Evolutionary conservation across 2,113 vertebrate species (phyloP), one percentile per base, ranked within the genome.

Genomic region (Engraulis encrasicolus): DNA sequence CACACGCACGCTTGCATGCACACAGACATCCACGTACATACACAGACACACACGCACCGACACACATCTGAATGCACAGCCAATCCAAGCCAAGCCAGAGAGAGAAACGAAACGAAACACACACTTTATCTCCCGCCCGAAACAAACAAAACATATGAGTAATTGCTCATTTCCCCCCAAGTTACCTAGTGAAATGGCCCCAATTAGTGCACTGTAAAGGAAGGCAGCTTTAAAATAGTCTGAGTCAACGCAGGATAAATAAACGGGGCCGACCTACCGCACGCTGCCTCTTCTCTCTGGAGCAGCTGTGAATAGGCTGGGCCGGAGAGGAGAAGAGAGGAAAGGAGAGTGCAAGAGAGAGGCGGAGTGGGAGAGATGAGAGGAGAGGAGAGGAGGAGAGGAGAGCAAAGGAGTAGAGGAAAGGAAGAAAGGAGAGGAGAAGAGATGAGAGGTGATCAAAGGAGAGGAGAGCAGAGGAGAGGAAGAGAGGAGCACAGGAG

Each of bases 91-190:
- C n/a, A n/a, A n/a, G n/a, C n/a, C n/a, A n/a, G n/a, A n/a, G n/a
- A n/a, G n/a, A n/a, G n/a, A n/a, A n/a, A n/a, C n/a, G n/a, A n/a
- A n/a, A n/a, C n/a, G 49, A 89, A 81, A 85, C 78, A 84, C 81
- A 88, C 84, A 86, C 86, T 9, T 87, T 90, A 85, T 86, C 86
- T 89, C 85, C 87, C 85, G 71, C 80, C 83, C 84, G 85, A 86
- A 89, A 90, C 92, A 94, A 94, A 94, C 91, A 93, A 94, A 94
- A 94, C 91, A 93, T 89, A 89, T 86, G 90, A 88, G 90, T 94
- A 94, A 95, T 95, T 93, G 92, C 92, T 94, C 93, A 95, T 95
- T 95, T 95, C 94, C 94, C 92, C 87, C 91, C n/a, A n/a, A 58
- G 81, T 95, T 94, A 94, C 92, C 94, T 93, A 89, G 90, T 95